These are phyloP conservation scores for Acronicta psi DNA, from an alignment of 2,888 invertebrate genomes.

Conservation along the genomic window DNA sequence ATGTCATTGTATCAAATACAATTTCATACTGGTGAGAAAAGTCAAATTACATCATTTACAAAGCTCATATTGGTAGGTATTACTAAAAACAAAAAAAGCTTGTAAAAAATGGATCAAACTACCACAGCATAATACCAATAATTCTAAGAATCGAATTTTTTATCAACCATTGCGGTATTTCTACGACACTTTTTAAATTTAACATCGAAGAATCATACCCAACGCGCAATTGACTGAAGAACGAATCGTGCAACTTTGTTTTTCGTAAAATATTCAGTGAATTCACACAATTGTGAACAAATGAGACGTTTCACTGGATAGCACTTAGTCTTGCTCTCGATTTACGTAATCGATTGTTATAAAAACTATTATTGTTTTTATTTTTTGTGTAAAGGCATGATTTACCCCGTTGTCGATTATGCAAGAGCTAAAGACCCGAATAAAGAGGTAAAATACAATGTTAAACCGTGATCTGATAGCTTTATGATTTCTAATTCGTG, in stretches of 20 bases:
- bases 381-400: slow-evolving; percentile 64
- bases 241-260: background rate
- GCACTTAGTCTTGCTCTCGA: slow-evolving; percentile 64
- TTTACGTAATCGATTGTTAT: slow-evolving; percentile 72
- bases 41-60: no score
- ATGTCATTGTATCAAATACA: no score
- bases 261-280: slow-evolving; percentile 19
- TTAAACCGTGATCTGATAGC: slow-evolving; percentile 43
- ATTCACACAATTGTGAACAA: slow-evolving; percentile 51
- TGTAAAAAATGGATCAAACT: no score
- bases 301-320: slow-evolving; percentile 57
- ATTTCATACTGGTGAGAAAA: no score
- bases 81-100: no score
- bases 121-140: background rate
- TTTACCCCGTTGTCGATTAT: slow-evolving; percentile 62
- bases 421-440: slow-evolving; percentile 58
- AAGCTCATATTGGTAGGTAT: no score
- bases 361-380: slow-evolving; percentile 64
- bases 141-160: background rate
- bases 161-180: slow-evolving; percentile 2
- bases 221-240: slow-evolving; percentile 5
- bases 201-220: background rate
- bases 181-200: background rate
- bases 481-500: slow-evolving; percentile 44
- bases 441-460: slow-evolving; percentile 44